Evolutionary conservation across 2,113 vertebrate species (phyloP).

Genomic region (Tetrao urogallus): DNA sequence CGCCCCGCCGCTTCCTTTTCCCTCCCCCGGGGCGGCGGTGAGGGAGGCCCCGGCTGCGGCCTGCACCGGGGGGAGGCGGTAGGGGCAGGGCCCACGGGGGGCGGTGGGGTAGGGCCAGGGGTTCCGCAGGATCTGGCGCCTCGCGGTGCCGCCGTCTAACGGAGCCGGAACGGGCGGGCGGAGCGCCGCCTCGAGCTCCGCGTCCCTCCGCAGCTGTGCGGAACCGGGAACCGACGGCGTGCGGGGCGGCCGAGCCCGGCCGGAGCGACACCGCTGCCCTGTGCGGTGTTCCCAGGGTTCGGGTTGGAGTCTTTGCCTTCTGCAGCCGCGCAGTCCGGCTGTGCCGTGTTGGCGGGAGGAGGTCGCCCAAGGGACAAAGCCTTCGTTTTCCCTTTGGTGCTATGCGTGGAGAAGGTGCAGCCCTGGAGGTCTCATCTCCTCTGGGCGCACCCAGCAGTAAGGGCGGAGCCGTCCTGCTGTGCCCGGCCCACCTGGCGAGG

Average conservation of each 20-base stretch:
- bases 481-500: accelerated
- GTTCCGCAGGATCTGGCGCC: too few relatives aligned
- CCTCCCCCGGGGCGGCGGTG: neutral
- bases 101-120: neutral
- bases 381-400: accelerated
- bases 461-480: neutral
- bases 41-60: neutral
- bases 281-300: neutral
- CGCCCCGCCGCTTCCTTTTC: neutral
- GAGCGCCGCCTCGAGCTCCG: neutral
- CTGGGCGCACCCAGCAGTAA: accelerated
- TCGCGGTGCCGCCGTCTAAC: neutral
- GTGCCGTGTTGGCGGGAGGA: neutral
- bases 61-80: neutral
- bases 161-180: too few relatives aligned
- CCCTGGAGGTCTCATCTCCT: neutral
- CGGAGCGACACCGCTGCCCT: neutral
- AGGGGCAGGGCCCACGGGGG: neutral
- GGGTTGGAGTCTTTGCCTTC: accelerated
- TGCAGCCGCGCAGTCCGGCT: accelerated
- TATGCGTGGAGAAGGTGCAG: accelerated
- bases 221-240: neutral
- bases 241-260: accelerated
- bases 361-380: neutral
- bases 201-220: too few relatives aligned